phyloP scores from a whole-genome alignment of 1,140 invertebrate genomes.

The Drosophila mojavensis region DNA sequence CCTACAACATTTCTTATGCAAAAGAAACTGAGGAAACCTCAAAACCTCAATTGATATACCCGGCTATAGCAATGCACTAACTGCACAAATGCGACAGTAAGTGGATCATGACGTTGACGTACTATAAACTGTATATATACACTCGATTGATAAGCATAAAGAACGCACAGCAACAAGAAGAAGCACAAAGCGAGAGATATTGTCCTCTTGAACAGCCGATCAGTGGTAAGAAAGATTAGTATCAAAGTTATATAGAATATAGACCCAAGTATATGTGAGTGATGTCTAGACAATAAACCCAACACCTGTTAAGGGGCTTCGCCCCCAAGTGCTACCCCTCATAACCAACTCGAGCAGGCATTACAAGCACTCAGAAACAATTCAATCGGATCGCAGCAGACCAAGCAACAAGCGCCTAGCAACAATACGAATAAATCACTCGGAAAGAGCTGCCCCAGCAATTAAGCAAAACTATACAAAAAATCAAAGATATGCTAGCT shows the following conservation, averaged over 20 bases:
- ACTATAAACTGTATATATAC: slow-evolving; percentile 5
- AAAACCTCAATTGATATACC: not conserved
- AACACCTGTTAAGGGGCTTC: slow-evolving; percentile 33
- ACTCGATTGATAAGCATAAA: slow-evolving; percentile 63
- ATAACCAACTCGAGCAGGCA: slow-evolving; percentile 5
- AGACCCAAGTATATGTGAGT: not conserved
- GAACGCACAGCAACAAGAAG: slow-evolving; percentile 33
- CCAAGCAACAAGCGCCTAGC: slow-evolving; percentile 28
- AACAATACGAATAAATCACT: slow-evolving; percentile 9
- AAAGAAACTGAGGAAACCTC: too few relatives aligned
- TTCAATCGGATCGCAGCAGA: slow-evolving; percentile 12
- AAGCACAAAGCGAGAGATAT: slow-evolving; percentile 7
- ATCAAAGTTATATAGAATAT: slow-evolving; percentile 1
- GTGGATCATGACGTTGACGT: slow-evolving; percentile 43
- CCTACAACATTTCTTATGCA: too few relatives aligned
- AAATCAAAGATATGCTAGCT: not conserved
- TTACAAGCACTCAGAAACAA: slow-evolving; percentile 11
- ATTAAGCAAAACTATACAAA: slow-evolving; percentile 24
- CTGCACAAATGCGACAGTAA: slow-evolving; percentile 29
- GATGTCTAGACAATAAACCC: slow-evolving; percentile 25
- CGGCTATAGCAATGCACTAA: slow-evolving; percentile 5
- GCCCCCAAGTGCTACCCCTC: not conserved
- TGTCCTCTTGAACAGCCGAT: slow-evolving; percentile 34
- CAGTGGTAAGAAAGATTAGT: slow-evolving; percentile 10
- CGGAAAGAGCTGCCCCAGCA: slow-evolving; percentile 26